Evolutionary conservation across 2,797 vertebrate species (phyloP).

Genomic region (Miichthys miiuy): DNA sequence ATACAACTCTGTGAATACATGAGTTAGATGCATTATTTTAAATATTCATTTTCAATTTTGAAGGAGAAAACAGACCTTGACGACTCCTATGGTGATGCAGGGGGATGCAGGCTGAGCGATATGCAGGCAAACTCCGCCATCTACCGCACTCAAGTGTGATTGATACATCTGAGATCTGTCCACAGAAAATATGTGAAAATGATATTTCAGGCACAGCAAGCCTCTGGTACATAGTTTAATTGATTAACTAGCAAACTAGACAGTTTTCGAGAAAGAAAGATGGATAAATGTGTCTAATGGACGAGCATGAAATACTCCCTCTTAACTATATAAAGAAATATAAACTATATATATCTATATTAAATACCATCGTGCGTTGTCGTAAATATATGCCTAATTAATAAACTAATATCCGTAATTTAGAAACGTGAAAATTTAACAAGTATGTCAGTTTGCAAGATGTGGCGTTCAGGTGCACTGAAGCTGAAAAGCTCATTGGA

Average conservation of each 20-base stretch:
- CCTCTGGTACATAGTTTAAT: neutral
- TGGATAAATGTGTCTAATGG: neutral
- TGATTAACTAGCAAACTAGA: neutral
- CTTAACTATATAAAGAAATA: neutral
- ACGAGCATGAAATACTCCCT: neutral
- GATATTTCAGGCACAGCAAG: fast-evolving
- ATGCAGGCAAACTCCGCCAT: conserved; percentile 58
- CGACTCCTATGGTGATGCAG: neutral
- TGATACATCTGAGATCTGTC: neutral
- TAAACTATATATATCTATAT: neutral
- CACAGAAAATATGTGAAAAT: neutral
- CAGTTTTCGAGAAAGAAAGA: neutral
- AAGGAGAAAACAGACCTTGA: neutral
- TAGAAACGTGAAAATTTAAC: neutral
- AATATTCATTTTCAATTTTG: neutral
- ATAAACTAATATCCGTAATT: neutral
- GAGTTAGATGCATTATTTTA: neutral
- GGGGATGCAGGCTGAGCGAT: neutral
- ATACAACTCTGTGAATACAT: no score
- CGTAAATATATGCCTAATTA: neutral
- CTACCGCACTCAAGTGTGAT: conserved; percentile 45
- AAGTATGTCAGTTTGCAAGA: neutral
- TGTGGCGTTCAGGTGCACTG: conserved; percentile 1
- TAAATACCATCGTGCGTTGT: neutral
- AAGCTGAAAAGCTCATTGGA: neutral